Evolutionary conservation across 2,113 vertebrate genomes (phyloP), one percentile per base, ranked within the genome.

Genomic region (Lota lota): DNA sequence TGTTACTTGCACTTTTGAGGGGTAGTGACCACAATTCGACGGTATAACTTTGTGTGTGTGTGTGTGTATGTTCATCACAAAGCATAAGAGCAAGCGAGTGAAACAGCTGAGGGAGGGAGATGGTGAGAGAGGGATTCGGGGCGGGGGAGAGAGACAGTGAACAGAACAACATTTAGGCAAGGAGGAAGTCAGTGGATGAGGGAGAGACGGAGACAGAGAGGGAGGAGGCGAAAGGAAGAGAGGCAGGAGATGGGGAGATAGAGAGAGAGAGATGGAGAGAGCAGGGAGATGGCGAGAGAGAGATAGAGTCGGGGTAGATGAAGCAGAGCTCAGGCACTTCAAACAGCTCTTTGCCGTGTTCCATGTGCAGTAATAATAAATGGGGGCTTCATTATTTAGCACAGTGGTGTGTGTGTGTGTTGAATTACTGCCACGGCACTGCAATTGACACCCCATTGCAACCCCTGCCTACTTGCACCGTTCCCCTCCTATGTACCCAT

Each of bases 351-450:
- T 58, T 71, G 79, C 79, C 74, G 68, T 72, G 66, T 75, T 83
- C 78, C 79, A 80, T 78, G 75, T 68, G 73, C 81, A 82, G 77
- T 79, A 79, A 82, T 84, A 86, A 86, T 86, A 86, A 83, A 84
- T 80, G 71, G 64, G 61, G 16, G 75, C 75, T 82, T 86, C 81
- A 86, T 86, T 82, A 84, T 86, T 83, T 75, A 86, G 66, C 72
- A 14, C 58, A 19, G 58, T 68, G 36, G 40, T 47, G 40, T 47
- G 40, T 62, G 60, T 85, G 67, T 82, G 71, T 85, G 68, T 70
- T 73, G 63, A 69, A 70, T 47, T 12, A 47, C 40, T 22, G 59
- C 58, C 19, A 22, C 58, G 3, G 21, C 20, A 10, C 76, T 76
- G 72, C 74, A 74, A 76, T 79, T 79, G 77, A 51, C 65, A 73